Conservation (phyloP, 2,888 invertebrate species). For the Nephrotoma flavescens region DNA sequence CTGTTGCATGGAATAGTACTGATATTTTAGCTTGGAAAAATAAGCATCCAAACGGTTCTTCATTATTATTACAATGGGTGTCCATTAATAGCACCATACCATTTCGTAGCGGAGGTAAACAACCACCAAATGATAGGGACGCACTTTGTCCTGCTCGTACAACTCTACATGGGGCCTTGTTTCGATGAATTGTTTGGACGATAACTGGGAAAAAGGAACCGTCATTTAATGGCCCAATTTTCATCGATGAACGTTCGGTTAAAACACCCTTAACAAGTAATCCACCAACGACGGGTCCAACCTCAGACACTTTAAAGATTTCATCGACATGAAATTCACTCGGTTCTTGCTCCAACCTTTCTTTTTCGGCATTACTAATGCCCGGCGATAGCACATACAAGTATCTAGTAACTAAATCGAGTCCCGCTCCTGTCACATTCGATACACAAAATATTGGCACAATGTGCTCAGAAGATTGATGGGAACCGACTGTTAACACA, state of each 20-base stretch:
- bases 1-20: slow-evolving; percentile 75
- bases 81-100: slow-evolving; percentile 71
- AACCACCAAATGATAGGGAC: slow-evolving; percentile 46
- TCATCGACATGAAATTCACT: slow-evolving; percentile 90
- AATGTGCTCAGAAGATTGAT: slow-evolving; percentile 45
- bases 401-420: slow-evolving; percentile 71
- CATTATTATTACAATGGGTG: slow-evolving; percentile 22
- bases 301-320: slow-evolving; percentile 71
- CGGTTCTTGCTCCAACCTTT: slow-evolving; percentile 54
- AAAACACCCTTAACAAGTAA: slow-evolving; percentile 72
- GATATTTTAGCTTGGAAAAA: slow-evolving; percentile 71
- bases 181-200: slow-evolving; percentile 79
- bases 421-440: slow-evolving; percentile 74
- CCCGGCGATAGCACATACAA: slow-evolving; percentile 67
- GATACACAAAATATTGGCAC: slow-evolving; percentile 80
- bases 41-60: slow-evolving; percentile 42
- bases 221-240: slow-evolving; percentile 60
- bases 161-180: slow-evolving; percentile 75
- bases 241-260: slow-evolving; percentile 64
- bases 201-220: slow-evolving; percentile 63
- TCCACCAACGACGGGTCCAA: slow-evolving; percentile 75
- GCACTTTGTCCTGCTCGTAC: slow-evolving; percentile 88
- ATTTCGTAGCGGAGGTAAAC: slow-evolving; percentile 44
- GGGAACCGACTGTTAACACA: slow-evolving; percentile 54
- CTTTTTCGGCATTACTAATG: slow-evolving; percentile 45